A percentile compares a stretch with the other conserved stretches of the same genome.
Evolutionary conservation across 2,113 vertebrate genomes (phyloP).

Genomic region (Hemiprocne comata): DNA sequence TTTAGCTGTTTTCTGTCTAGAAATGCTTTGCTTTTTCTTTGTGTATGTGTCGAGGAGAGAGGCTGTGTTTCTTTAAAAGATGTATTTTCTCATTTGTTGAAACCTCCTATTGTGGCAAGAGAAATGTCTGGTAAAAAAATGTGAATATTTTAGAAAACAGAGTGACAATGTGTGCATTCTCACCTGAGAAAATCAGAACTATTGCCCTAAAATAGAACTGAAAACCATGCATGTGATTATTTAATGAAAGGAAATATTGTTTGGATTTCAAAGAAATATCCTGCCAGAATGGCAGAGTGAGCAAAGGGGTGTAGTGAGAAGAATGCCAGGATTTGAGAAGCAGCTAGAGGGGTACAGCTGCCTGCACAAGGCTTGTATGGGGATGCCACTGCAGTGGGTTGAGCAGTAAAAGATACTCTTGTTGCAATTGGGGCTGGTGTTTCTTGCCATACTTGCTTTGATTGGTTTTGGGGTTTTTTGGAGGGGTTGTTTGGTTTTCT

Average conservation of each 20-base stretch:
- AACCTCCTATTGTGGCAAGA: background rate
- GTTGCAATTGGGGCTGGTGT: background rate
- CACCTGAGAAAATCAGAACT: background rate
- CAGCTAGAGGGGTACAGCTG: background rate
- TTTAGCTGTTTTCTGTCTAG: background rate
- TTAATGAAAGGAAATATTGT: background rate
- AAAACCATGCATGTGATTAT: background rate
- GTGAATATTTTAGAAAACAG: background rate
- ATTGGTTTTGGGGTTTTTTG: no score
- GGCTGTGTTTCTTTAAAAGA: background rate
- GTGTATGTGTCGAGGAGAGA: background rate
- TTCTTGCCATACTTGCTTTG: background rate
- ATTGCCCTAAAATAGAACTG: background rate
- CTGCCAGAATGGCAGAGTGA: background rate
- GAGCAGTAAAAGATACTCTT: background rate
- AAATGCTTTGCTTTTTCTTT: background rate
- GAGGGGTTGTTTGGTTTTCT: no score
- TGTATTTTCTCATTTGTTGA: background rate
- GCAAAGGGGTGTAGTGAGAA: background rate
- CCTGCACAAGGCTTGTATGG: accelerated
- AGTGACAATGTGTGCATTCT: background rate
- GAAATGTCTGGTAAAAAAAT: background rate
- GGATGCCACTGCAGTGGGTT: background rate
- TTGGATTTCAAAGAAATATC: background rate
- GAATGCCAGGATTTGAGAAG: background rate